These are phyloP conservation scores for Mobula hypostoma DNA, from an alignment of 2,113 vertebrate species.

Conservation along the genomic window DNA sequence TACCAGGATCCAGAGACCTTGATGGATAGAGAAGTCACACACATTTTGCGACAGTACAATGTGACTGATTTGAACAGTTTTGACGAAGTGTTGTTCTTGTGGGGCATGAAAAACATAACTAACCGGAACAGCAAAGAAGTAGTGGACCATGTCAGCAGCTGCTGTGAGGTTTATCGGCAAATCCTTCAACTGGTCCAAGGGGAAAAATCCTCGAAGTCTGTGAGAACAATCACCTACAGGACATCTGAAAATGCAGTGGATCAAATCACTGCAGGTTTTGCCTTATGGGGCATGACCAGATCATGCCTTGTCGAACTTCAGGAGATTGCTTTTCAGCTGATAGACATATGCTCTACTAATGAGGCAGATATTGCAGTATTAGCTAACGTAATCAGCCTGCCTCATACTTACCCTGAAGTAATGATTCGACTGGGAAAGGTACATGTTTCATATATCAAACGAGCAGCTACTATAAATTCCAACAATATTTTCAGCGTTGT, in stretches of 20 bases:
- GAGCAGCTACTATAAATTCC: constrained; percentile 47
- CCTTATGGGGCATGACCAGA: constrained; percentile 68
- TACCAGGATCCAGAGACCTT: constrained; percentile 50
- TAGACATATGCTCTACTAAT: constrained; percentile 65
- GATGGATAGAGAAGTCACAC: constrained; percentile 34
- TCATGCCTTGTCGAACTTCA: constrained; percentile 62
- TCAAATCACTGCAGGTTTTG: constrained; percentile 66
- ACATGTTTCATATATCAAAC: constrained; percentile 52
- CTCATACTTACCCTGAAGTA: constrained; percentile 63
- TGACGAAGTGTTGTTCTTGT: constrained; percentile 65
- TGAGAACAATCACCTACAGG: constrained; percentile 68
- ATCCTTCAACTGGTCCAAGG: constrained; percentile 60
- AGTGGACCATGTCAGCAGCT: constrained; percentile 57
- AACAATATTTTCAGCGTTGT: neutral
- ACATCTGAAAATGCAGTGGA: constrained; percentile 60
- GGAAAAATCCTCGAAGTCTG: constrained; percentile 39
- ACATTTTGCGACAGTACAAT: constrained; percentile 44
- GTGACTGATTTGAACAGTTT: constrained; percentile 47
- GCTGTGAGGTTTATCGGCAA: constrained; percentile 67
- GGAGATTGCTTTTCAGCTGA: constrained; percentile 66
- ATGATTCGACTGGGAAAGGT: constrained; percentile 61
- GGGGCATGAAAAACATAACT: constrained; percentile 61
- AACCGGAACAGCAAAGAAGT: constrained; percentile 51
- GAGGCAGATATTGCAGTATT: constrained; percentile 60
- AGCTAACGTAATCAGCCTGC: constrained; percentile 56